These are phyloP conservation scores for Nycticorax nycticorax DNA, from an alignment of 2,113 vertebrate genomes.

Conservation along the genomic window DNA sequence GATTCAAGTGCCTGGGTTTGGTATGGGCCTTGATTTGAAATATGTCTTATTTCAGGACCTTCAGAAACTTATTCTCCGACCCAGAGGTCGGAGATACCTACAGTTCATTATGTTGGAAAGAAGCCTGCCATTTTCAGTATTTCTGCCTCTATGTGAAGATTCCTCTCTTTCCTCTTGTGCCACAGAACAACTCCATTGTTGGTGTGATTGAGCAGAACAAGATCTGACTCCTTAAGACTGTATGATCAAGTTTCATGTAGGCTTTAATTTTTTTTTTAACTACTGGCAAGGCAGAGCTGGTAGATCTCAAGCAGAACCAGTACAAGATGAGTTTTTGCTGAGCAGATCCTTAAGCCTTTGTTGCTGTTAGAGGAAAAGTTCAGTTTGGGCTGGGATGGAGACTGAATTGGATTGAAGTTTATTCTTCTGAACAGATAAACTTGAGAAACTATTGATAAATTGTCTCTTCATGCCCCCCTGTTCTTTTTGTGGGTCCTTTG, in stretches of 20 bases:
- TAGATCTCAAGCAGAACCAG: not conserved
- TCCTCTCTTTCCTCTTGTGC: not conserved
- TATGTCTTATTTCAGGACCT: not conserved
- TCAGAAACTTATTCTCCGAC: too few species aligned
- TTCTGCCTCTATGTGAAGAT: not conserved
- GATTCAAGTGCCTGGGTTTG: not conserved
- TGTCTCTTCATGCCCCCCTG: not conserved
- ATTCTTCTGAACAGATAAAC: not conserved
- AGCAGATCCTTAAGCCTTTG: not conserved
- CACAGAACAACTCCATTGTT: not conserved
- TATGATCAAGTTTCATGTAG: not conserved
- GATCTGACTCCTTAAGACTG: not conserved
- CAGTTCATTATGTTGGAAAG: not conserved
- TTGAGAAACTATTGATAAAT: not conserved
- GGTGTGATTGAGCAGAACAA: not conserved
- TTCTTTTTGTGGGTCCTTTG: not conserved
- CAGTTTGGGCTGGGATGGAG: not conserved
- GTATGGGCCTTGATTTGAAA: not conserved
- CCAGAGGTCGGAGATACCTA: not conserved
- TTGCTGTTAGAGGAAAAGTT: not conserved
- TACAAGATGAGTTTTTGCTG: not conserved
- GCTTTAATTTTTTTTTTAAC: not conserved
- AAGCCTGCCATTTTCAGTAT: not conserved
- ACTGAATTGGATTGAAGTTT: not conserved
- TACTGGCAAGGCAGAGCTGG: not conserved